A percentile compares a stretch with the other conserved stretches of the same genome.
These are phyloP conservation scores for Notiomystis cincta DNA, from an alignment of 2,113 vertebrate genomes.

Conservation along the genomic window DNA sequence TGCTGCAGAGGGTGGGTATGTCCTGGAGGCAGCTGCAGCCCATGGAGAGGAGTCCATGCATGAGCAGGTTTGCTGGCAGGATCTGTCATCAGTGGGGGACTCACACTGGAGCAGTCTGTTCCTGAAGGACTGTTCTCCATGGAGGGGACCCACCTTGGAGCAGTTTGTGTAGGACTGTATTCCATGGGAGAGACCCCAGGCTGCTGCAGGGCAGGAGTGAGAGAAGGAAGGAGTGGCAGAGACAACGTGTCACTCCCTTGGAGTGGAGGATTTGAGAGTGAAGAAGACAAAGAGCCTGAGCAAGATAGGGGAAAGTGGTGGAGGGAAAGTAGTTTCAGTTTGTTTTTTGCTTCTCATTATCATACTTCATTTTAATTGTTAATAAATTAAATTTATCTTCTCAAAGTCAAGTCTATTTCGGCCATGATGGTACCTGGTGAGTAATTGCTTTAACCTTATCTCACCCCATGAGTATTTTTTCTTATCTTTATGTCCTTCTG, in stretches of 20 bases:
- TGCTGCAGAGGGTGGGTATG: accelerated
- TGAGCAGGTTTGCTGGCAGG: not conserved
- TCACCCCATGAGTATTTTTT: not conserved
- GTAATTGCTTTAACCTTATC: not conserved
- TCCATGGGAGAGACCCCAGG: not conserved
- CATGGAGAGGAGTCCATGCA: not conserved
- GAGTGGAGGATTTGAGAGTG: not conserved
- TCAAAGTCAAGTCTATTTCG: not conserved
- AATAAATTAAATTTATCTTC: not conserved
- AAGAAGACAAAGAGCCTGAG: not conserved
- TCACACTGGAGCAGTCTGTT: not conserved
- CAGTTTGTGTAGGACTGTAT: not conserved
- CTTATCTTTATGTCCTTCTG: not conserved
- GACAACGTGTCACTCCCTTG: accelerated
- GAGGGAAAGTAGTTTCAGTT: not conserved
- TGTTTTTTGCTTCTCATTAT: not conserved
- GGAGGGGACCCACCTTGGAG: not conserved
- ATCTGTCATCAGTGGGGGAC: not conserved
- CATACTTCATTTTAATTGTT: not conserved
- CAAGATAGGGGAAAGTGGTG: not conserved
- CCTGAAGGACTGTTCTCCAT: not conserved
- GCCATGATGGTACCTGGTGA: not conserved
- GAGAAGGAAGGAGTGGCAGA: not conserved
- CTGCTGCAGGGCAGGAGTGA: not conserved
- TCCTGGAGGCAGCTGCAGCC: not conserved